Percentiles rank a stretch among this genome's conserved stretches.
phyloP scores from a whole-genome alignment of 2,888 invertebrate genomes.

The Heliconius ismenius region DNA sequence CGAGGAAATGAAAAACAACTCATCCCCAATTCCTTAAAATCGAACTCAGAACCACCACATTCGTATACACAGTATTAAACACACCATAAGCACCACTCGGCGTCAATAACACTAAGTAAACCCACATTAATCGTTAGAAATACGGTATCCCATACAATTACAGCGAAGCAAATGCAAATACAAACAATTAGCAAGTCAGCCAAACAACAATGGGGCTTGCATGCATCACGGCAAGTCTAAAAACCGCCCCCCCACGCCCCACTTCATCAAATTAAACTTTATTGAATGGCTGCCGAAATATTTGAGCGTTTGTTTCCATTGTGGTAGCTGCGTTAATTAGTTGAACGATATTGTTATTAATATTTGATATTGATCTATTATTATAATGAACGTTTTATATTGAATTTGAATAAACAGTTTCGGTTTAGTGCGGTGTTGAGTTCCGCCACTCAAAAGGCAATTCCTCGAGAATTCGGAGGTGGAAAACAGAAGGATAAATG shows the following conservation, averaged over 20 bases:
- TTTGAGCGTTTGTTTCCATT: constrained; percentile 48
- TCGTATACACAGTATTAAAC: neutral
- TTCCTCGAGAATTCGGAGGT: too few relatives aligned
- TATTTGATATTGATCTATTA: neutral
- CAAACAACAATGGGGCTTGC: constrained; percentile 30
- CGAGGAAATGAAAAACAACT: neutral
- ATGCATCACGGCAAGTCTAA: constrained; percentile 41
- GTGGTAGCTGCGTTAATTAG: neutral
- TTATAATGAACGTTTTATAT: neutral
- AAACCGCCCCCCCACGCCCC: constrained; percentile 42
- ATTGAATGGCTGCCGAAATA: constrained; percentile 58
- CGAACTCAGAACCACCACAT: neutral
- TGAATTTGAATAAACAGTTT: too few relatives aligned
- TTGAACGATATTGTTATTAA: neutral
- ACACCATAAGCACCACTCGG: neutral
- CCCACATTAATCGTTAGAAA: constrained; percentile 16
- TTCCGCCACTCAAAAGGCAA: too few relatives aligned
- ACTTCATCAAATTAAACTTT: constrained; percentile 62
- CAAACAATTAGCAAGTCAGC: constrained; percentile 30
- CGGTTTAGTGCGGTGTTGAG: too few relatives aligned
- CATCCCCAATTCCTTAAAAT: neutral
- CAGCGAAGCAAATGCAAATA: constrained; percentile 30
- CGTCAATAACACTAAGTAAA: constrained; percentile 10
- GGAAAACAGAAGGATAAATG: too few relatives aligned
- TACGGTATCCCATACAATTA: constrained; percentile 16